Base-by-base conservation (phyloP, 2,888 invertebrate species). In the Athetis lepigone region DNA sequence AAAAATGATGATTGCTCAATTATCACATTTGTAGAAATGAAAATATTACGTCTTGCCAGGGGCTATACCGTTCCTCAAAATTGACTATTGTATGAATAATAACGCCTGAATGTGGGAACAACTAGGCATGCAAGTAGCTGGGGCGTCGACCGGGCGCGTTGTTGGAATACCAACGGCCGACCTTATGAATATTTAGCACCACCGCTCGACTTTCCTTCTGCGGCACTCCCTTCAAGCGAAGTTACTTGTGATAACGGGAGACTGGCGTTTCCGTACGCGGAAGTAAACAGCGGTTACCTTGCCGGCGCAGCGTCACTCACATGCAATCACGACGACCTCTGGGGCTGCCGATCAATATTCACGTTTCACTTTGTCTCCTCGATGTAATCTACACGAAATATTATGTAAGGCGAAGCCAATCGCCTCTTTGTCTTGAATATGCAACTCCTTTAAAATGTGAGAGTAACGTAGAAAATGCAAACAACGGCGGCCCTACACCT, bases 151-250 rank as follows among this genome's bases (percentile, higher is more conserved):
- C 90, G 87, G 67, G 80, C 80, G 82, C 89, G 88, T 83, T 82
- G 78, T 79, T 81, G 76, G 92, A 91, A 93, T 93, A 90, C 89
- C 86, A 75, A 81, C 70, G 61, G 77, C 68, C 82, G 80, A 86
- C 86, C 88, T 92, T 88, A 93, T 93, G 90, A 92, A 91, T 93
- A 93, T 93, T 89, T 85, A 91, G 76, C 74, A 77, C 81, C 81
- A 81, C 80, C 81, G 79, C 85, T 87, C 85, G 81, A 90, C 92
- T 93, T 93, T 93, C 93, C 92, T 90, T 90, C 86, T 86, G 86
- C 75, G 83, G 82, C 81, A 80, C 84, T 86, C 84, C 87, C 85
- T 88, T 84, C 79, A 80, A 86, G 76, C 62, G 51, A 63, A 79
- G 77, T 77, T 74, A 83, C 83, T 81, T 68, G 64, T 79, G 79